Conservation (phyloP, 2,888 invertebrate species). For the Lasius platythorax region DNA sequence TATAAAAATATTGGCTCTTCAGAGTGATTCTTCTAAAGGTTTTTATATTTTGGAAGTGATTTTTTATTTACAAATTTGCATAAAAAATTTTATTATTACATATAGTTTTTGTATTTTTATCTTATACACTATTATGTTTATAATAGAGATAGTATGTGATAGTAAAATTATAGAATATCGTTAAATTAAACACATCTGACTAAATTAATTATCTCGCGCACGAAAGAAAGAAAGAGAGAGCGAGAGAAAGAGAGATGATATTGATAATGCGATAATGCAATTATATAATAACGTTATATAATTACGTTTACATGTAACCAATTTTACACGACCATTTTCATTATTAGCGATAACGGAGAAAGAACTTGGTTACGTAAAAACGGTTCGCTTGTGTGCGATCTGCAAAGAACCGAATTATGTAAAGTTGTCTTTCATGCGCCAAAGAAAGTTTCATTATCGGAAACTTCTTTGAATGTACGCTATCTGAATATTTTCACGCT, state of each 20-base stretch:
- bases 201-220: slow-evolving; percentile 12
- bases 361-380: slow-evolving; percentile 11
- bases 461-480: slow-evolving; percentile 45
- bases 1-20: neutral
- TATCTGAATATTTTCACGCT: slow-evolving; percentile 19
- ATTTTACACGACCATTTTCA: neutral
- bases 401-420: slow-evolving; percentile 26
- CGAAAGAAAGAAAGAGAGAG: neutral
- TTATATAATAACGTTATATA: neutral
- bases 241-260: neutral
- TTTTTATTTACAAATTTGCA: slow-evolving; percentile 3
- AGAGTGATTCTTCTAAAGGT: neutral
- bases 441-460: slow-evolving; percentile 53
- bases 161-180: slow-evolving; percentile 11
- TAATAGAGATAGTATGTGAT: neutral
- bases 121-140: neutral
- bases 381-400: neutral
- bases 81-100: neutral
- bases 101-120: neutral
- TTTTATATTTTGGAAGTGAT: neutral
- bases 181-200: neutral
- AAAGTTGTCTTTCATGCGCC: slow-evolving; percentile 31
- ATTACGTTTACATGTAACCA: neutral
- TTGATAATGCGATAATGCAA: neutral
- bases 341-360: neutral